These are phyloP conservation scores for Acanthurus lineatus DNA, from an alignment of 2,797 vertebrate species.

Conservation along the genomic window DNA sequence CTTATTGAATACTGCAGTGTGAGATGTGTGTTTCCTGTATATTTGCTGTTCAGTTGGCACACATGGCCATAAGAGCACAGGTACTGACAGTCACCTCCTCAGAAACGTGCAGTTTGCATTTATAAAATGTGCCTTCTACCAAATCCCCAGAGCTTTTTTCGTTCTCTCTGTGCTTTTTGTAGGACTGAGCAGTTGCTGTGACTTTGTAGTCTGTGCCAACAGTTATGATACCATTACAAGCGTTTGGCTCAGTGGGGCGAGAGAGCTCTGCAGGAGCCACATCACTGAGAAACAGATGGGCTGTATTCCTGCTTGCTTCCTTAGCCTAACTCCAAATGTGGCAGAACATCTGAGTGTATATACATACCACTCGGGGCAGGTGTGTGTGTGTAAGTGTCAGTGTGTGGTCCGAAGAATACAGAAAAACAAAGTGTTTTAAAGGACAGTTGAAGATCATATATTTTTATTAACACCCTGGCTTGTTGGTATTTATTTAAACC, in stretches of 20 bases:
- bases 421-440: not conserved
- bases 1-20: slow-evolving; percentile 10
- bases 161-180: slow-evolving; percentile 43
- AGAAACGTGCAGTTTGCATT: slow-evolving; percentile 44
- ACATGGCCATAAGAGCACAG: slow-evolving; percentile 25
- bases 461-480: not conserved
- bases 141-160: slow-evolving; percentile 26
- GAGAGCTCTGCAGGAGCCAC: slow-evolving; percentile 51
- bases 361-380: slow-evolving; percentile 13
- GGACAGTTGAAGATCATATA: not conserved
- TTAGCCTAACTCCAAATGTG: slow-evolving; percentile 33
- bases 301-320: slow-evolving; percentile 23
- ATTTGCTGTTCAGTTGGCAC: slow-evolving; percentile 16
- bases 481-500: too few species aligned
- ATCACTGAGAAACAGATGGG: slow-evolving; percentile 63
- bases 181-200: slow-evolving; percentile 46
- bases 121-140: slow-evolving; percentile 28
- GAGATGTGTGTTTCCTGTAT: slow-evolving; percentile 17
- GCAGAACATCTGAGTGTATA: slow-evolving; percentile 27
- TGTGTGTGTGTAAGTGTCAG: not conserved
- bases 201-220: slow-evolving; percentile 65
- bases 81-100: slow-evolving; percentile 20
- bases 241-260: slow-evolving; percentile 57
- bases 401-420: not conserved
- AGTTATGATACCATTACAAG: slow-evolving; percentile 52